Evolutionary conservation across 2,888 invertebrate species (phyloP), one percentile per base, ranked within the genome.

Genomic region (Ellobium chinense): DNA sequence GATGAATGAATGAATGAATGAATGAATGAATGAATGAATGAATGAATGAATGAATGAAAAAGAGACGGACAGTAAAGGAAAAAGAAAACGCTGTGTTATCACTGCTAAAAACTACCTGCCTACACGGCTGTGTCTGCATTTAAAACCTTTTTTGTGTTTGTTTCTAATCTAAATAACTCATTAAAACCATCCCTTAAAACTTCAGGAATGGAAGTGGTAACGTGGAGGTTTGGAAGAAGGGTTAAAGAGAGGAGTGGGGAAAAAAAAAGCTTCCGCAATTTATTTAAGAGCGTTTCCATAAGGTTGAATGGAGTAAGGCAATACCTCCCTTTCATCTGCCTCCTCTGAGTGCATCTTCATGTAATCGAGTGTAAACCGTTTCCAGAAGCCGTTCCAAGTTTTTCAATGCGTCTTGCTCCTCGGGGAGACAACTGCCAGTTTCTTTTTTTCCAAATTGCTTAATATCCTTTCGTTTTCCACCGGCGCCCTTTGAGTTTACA

Each of bases 321-420:
- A 7, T 7, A 46, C 9, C 18, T 46, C 18, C 46, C 46, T 46
- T 46, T 46, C 46, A 46, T 29, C 37, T 72, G 34, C 24, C 0
- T 24, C 9, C 36, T 37, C 14, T 72, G 36, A 72, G 72, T 72
- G 72, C 72, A 72, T 72, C 72, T 60, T 9, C 37, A 56, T 58
- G 72, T 36, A 72, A 72, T 72, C 72, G 21, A 72, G 72, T 72
- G 72, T 60, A 60, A 60, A 31, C 58, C n/a, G 34, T 34, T 72
- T 72, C 21, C 36, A 12, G 1, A 24, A 24, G 27, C 21, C n/a
- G 24, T 60, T 36, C 72, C 60, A 60, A 46, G 46, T 46, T 46
- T 46, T 46, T 46, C 46, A 12, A 12, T 46, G 46, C 9, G 46
- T 7, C 18, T 46, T 46, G 46, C 18, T 18, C 18, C 7, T 7